Evolutionary conservation across 2,797 vertebrate genomes (phyloP).

Genomic region (Ptychobarbus kaznakovi): DNA sequence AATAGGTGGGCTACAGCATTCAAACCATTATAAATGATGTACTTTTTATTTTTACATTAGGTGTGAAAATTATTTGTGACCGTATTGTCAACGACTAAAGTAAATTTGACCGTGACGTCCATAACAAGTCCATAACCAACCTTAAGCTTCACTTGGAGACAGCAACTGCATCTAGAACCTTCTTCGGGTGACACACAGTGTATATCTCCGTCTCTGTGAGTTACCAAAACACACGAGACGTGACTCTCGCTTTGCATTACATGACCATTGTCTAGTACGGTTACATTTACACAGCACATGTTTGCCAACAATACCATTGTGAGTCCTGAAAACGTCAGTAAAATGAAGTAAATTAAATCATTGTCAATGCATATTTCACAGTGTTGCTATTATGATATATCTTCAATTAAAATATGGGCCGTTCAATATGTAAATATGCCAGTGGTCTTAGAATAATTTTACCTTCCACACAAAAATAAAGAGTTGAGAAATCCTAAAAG

Average conservation of each 20-base stretch:
- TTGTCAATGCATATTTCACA: not conserved
- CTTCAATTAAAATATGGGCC: too few species aligned
- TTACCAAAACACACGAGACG: not conserved
- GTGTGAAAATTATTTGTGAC: not conserved
- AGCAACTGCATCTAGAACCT: not conserved
- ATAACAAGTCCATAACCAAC: not conserved
- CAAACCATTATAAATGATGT: not conserved
- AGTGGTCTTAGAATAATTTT: not conserved
- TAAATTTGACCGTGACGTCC: not conserved
- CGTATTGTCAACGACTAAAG: not conserved
- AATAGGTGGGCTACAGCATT: not conserved
- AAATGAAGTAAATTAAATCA: not conserved
- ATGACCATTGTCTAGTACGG: not conserved
- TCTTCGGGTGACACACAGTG: not conserved
- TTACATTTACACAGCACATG: not conserved
- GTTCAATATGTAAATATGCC: too few species aligned
- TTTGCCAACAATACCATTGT: not conserved
- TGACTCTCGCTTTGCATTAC: not conserved
- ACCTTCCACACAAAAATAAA: not conserved
- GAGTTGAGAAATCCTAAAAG: too few species aligned
- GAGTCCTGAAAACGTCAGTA: not conserved
- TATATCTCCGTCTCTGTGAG: not conserved
- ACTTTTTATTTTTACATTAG: not conserved
- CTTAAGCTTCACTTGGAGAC: not conserved
- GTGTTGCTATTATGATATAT: not conserved